phyloP scores from a whole-genome alignment of 2,888 invertebrate species.

The Eupithecia centaureata region DNA sequence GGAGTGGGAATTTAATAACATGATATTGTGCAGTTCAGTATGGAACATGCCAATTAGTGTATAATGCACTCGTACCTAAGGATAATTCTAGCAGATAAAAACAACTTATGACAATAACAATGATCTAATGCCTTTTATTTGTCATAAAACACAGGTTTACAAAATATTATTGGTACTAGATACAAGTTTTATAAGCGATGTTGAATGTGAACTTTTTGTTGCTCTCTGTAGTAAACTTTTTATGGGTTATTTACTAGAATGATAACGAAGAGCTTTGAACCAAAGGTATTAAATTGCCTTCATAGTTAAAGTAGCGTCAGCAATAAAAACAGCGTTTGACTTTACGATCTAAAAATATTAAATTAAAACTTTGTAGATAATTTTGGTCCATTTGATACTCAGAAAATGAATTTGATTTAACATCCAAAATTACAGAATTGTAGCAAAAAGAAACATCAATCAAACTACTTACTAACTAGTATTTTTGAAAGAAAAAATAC shows the following conservation, averaged over 20 bases:
- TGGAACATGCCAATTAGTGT: constrained; percentile 61
- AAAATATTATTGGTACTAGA: constrained; percentile 8
- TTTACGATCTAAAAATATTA: background rate
- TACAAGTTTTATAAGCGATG: constrained; percentile 11
- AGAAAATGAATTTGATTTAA: background rate
- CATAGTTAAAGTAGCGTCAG: constrained; percentile 53
- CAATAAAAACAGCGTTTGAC: constrained; percentile 40
- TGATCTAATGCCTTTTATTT: constrained; percentile 49
- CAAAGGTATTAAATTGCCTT: constrained; percentile 52
- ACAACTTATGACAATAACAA: constrained; percentile 50
- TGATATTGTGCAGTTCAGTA: constrained; percentile 66
- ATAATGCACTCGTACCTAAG: constrained; percentile 55
- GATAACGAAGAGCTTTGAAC: constrained; percentile 48
- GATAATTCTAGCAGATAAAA: constrained; percentile 60
- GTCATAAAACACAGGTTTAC: constrained; percentile 14
- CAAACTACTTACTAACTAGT: background rate
- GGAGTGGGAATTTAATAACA: constrained; percentile 53
- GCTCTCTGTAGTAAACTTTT: constrained; percentile 37
- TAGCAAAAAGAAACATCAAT: background rate
- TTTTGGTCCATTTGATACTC: too few relatives aligned
- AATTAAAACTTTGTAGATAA: background rate
- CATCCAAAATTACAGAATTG: background rate
- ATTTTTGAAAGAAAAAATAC: background rate
- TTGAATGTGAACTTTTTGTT: constrained; percentile 32
- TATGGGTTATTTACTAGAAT: constrained; percentile 47